Percentiles rank a stretch among this genome's conserved stretches.
Conservation (phyloP, 2,113 vertebrate species). For the Maylandia zebra region DNA sequence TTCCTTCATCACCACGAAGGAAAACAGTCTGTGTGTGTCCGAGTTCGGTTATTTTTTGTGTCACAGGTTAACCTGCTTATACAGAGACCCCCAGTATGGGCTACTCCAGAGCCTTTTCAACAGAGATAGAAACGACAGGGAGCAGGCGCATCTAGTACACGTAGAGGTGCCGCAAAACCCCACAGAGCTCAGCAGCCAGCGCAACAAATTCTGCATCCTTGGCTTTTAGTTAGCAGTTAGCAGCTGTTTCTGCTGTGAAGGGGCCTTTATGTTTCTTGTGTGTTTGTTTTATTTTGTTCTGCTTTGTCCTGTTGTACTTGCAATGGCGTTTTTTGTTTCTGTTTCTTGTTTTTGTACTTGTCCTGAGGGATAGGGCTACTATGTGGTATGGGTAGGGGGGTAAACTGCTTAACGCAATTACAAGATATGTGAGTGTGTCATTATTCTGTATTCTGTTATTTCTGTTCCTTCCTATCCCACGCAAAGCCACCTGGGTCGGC, state of each 20-base stretch:
- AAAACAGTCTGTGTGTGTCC: not conserved
- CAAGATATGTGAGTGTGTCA: not conserved
- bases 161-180: not conserved
- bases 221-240: not conserved
- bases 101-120: not conserved
- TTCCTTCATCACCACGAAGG: not conserved
- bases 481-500: rapidly evolving
- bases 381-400: rapidly evolving
- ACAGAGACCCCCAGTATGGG: rapidly evolving
- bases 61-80: not conserved
- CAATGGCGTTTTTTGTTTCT: rapidly evolving
- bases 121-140: rapidly evolving
- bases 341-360: not conserved
- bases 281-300: too few species aligned
- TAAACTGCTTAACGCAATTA: not conserved
- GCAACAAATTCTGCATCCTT: not conserved
- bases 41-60: not conserved
- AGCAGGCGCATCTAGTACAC: not conserved
- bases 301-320: not conserved
- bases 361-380: not conserved
- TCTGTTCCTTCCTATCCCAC: not conserved
- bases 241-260: not conserved
- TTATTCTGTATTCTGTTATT: not conserved
- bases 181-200: not conserved
- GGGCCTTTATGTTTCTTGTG: not conserved